Conservation (phyloP, 1,140 invertebrate genomes). For the Episyrphus balteatus region DNA sequence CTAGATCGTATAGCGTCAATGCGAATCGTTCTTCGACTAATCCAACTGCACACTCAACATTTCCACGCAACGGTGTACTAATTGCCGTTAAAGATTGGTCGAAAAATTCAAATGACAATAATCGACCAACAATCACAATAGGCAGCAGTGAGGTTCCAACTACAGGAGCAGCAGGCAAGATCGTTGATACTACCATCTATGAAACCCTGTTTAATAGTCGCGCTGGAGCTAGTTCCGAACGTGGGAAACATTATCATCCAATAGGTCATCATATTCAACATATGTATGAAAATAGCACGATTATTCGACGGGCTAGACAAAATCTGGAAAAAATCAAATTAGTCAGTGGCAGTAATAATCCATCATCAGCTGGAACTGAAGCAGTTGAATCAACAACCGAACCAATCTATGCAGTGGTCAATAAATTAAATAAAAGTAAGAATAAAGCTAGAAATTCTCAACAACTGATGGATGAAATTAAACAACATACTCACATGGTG, state of each 20-base stretch:
- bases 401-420: conserved; percentile 33
- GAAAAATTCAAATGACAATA: neutral
- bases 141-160: no score
- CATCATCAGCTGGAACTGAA: neutral
- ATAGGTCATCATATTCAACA: conserved; percentile 6
- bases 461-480: conserved; percentile 4
- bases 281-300: conserved; percentile 20
- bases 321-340: neutral
- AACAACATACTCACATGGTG: conserved; percentile 8
- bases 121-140: no score
- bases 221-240: neutral
- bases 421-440: conserved; percentile 33
- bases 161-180: no score
- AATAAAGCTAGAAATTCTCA: conserved; percentile 8
- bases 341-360: conserved; percentile 9
- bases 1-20: conserved; percentile 11
- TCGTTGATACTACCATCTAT: no score
- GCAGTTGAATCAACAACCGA: conserved; percentile 6
- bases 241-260: neutral
- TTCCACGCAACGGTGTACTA: conserved; percentile 29
- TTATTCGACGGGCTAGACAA: neutral
- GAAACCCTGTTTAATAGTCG: no score
- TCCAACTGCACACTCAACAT: conserved; percentile 20
- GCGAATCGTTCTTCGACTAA: neutral
- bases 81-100: conserved; percentile 36